Evolutionary conservation across 2,113 vertebrate species (phyloP).

Genomic region (Butorides virescens): DNA sequence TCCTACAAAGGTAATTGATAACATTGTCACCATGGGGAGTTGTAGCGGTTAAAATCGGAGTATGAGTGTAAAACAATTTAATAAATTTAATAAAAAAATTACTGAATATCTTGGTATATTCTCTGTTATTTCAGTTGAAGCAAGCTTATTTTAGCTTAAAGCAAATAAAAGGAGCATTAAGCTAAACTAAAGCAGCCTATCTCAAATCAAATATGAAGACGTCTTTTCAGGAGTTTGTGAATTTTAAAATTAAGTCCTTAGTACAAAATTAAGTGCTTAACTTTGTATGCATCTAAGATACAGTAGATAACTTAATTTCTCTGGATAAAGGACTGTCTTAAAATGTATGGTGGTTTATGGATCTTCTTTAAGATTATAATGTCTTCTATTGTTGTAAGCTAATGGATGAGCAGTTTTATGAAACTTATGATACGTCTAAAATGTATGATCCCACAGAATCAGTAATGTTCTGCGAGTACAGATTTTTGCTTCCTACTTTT

Average conservation of each 20-base stretch:
- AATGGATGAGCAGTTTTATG: neutral
- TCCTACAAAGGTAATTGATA: neutral
- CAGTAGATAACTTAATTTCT: neutral
- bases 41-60: neutral
- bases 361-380: neutral
- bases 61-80: fast-evolving
- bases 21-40: neutral
- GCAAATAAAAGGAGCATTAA: neutral
- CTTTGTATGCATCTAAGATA: neutral
- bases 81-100: neutral
- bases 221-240: neutral
- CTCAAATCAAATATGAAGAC: neutral
- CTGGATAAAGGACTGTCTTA: neutral
- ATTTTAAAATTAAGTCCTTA: neutral
- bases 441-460: neutral
- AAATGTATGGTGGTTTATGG: neutral
- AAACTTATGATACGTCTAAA: neutral
- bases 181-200: neutral
- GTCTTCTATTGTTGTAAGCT: neutral
- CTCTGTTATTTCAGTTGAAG: neutral
- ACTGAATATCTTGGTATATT: neutral
- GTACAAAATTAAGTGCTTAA: neutral
- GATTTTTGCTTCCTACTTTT: neutral
- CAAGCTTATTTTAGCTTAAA: neutral
- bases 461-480: neutral